Base-by-base conservation (phyloP, 2,797 vertebrate species). In the Hemitrygon akajei region DNA sequence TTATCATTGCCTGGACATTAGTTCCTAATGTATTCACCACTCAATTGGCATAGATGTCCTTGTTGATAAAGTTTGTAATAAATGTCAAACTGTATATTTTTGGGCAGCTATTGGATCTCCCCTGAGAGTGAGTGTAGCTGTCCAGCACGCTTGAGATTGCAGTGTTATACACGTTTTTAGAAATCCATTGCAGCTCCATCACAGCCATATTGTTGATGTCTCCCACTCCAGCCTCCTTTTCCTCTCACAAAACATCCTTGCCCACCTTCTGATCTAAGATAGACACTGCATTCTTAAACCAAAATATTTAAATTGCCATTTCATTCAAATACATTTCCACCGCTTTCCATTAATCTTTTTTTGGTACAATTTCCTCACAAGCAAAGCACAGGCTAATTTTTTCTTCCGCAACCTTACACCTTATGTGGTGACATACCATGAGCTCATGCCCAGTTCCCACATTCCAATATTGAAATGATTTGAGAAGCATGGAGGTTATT, bases 141-240 rank as follows among this genome's bases (percentile, higher is more conserved):
- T 99, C 98, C 96, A 99, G 98, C 96, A 99, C 98, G 20, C 98
- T 98, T 80, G 98, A 99, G 96, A 99, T 99, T 95, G 98, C 98
- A 94, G 98, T 99, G 97, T 99, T 99, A 95, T 99, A 99, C 93
- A 99, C 97, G 94, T 99, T 96, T n/a, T 99, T 98, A 76, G 98
- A 98, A 96, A 99, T 98, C 98, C 98, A 99, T 97, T 99, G 98
- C 95, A 99, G 98, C 96, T 99, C 98, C 97, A 97, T 98, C 91
- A 98, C 98, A 96, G 98, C 98, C 98, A 99, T 99, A 96, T 99
- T 99, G 97, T 97, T 96, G 96, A 96, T 96, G 96, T 94, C 96
- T 82, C 93, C 94, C 95, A 95, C 95, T 47, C 95, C 95, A 96
- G 95, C 95, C 95, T 93, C 95, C 95, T 60, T 95, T 94, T 93